A percentile compares a stretch with the other conserved stretches of the same genome.
phyloP scores from a whole-genome alignment of 2,888 invertebrate genomes.

The Suillia variegata region DNA sequence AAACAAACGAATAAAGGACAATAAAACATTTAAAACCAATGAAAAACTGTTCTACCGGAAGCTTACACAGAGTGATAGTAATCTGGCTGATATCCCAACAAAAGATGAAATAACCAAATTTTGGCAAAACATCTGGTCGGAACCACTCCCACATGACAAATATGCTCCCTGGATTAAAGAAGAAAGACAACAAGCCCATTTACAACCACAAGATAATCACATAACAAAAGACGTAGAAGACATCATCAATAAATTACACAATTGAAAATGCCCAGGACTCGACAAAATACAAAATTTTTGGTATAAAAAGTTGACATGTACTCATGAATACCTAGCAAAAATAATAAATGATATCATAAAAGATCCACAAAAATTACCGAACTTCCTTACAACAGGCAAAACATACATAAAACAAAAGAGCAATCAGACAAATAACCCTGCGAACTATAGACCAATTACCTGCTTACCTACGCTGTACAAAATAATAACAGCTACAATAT shows the following conservation, averaged over 20 bases:
- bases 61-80: neutral
- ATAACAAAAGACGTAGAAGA: neutral
- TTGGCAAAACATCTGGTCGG: conserved; percentile 5
- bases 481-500: conserved; percentile 7
- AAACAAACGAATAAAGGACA: conserved; percentile 2
- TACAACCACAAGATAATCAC: conserved; percentile 3
- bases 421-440: conserved; percentile 1
- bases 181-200: conserved; percentile 1
- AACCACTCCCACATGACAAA: no score
- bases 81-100: neutral
- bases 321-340: conserved; percentile 6
- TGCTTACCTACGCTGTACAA: conserved; percentile 7
- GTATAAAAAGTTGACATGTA: conserved; percentile 7
- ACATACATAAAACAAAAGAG: conserved; percentile 11
- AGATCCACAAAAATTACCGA: neutral
- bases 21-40: conserved; percentile 5
- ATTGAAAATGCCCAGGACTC: conserved; percentile 2
- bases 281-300: conserved; percentile 2
- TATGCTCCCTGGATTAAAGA: no score
- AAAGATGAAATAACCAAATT: neutral
- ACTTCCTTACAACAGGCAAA: neutral
- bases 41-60: conserved; percentile 8
- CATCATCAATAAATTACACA: conserved; percentile 1
- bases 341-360: no score
- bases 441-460: conserved; percentile 12